Percentiles rank a stretch among this genome's conserved stretches.
phyloP scores from a whole-genome alignment of 2,113 vertebrate species.

The Rostratula benghalensis region DNA sequence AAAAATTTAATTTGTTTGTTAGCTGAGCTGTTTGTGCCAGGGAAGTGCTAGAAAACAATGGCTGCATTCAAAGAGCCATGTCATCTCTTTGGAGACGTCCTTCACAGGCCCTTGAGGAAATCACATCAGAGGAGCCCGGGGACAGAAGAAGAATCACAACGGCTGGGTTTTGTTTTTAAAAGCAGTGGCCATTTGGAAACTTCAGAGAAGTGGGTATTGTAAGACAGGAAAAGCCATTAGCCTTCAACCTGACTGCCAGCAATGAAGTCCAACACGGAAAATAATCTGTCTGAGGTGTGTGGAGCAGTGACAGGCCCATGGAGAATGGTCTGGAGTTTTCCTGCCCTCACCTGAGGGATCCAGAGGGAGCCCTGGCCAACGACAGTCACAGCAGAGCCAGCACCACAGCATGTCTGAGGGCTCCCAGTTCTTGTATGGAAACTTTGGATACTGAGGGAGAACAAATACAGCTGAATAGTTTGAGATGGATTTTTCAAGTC shows the following conservation, averaged over 20 bases:
- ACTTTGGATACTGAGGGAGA: background rate
- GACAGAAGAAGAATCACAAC: background rate
- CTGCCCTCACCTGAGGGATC: background rate
- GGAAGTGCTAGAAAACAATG: background rate
- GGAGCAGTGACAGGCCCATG: accelerated
- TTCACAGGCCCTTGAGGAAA: background rate
- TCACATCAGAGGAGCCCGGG: background rate
- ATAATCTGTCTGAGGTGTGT: background rate
- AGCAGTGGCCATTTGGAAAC: background rate
- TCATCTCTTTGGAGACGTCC: background rate
- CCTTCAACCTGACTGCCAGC: background rate
- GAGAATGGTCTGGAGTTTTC: accelerated
- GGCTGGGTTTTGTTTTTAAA: background rate
- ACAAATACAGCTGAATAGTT: background rate
- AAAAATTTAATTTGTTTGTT: slow-evolving; percentile 42
- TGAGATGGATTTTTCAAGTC: background rate
- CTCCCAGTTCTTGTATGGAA: background rate
- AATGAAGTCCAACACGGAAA: background rate
- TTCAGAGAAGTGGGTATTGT: background rate
- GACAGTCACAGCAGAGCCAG: background rate
- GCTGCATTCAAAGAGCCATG: background rate
- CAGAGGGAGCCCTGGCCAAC: accelerated
- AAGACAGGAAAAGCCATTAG: background rate
- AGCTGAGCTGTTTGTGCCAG: background rate
- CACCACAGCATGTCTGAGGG: background rate